A percentile compares a stretch with the other conserved stretches of the same genome.
Conservation (phyloP, 1,140 invertebrate genomes). For the Thaumetopoea pityocampa region DNA sequence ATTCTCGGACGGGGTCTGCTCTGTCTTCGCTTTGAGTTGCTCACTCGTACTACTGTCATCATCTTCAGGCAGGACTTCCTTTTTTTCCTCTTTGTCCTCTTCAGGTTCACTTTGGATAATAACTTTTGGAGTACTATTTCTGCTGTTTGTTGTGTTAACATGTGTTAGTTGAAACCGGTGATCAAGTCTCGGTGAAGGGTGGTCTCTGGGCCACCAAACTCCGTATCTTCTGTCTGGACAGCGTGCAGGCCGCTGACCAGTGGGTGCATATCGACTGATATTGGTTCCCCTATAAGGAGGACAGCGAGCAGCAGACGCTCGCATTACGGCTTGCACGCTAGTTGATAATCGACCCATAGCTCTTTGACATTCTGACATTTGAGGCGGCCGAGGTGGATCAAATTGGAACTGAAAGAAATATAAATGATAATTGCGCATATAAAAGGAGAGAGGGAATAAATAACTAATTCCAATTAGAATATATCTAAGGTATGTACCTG, state of each 20-base stretch:
- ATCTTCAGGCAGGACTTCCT: constrained; percentile 21
- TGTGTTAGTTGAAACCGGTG: constrained; percentile 31
- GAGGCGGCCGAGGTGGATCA: constrained; percentile 43
- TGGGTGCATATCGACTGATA: constrained; percentile 56
- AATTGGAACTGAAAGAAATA: constrained; percentile 54
- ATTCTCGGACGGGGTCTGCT: constrained; percentile 24
- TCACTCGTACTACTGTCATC: constrained; percentile 18
- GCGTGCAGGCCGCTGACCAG: constrained; percentile 45
- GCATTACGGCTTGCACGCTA: constrained; percentile 52
- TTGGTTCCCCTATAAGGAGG: constrained; percentile 55
- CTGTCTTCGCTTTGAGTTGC: constrained; percentile 11
- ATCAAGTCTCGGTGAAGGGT: constrained; percentile 36
- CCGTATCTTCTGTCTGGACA: constrained; percentile 42
- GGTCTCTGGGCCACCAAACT: constrained; percentile 55
- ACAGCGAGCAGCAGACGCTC: constrained; percentile 45
- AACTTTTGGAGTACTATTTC: constrained; percentile 13
- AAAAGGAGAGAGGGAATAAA: constrained; percentile 3
- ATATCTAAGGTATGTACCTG: no score
- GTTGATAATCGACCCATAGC: constrained; percentile 51
- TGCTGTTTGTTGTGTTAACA: constrained; percentile 9
- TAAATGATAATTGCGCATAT: background rate
- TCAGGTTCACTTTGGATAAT: constrained; percentile 20
- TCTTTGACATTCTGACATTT: constrained; percentile 42
- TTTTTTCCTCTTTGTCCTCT: constrained; percentile 7
- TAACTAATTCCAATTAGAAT: no score